Evolutionary conservation across 2,888 invertebrate species (phyloP).

Genomic region (Panopea generosa): DNA sequence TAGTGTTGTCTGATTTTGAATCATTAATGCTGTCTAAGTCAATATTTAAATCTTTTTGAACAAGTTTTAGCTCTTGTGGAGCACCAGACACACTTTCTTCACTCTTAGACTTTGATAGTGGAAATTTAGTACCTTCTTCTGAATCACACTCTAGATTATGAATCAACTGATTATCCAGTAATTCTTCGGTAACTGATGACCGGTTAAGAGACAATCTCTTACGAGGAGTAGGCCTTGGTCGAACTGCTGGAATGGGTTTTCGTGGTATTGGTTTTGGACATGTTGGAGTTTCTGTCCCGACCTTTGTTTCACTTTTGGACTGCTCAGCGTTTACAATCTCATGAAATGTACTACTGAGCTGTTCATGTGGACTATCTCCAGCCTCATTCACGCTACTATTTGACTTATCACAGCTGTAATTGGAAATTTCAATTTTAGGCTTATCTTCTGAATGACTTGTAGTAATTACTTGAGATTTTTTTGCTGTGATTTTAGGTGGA

Average conservation of each 20-base stretch:
- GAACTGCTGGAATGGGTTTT: slow-evolving; percentile 38
- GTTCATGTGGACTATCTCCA: neutral
- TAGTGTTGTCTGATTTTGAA: too few relatives aligned
- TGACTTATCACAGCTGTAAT: slow-evolving; percentile 5
- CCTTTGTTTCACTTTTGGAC: neutral
- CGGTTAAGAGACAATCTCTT: slow-evolving; percentile 56
- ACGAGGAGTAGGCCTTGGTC: slow-evolving; percentile 60
- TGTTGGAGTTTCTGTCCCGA: neutral
- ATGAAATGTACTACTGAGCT: neutral
- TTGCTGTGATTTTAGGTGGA: slow-evolving; percentile 35
- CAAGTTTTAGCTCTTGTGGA: neutral
- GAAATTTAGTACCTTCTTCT: neutral
- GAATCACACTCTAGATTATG: slow-evolving; percentile 25
- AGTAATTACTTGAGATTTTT: slow-evolving; percentile 1
- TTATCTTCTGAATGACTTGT: neutral
- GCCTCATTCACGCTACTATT: neutral
- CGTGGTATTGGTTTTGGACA: slow-evolving; percentile 47
- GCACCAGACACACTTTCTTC: slow-evolving; percentile 21
- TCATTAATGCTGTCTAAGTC: too few relatives aligned
- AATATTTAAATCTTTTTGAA: too few relatives aligned
- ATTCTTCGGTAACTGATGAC: slow-evolving; percentile 51
- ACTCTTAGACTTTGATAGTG: slow-evolving; percentile 23
- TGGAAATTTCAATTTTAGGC: slow-evolving; percentile 2
- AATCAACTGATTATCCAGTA: slow-evolving; percentile 14
- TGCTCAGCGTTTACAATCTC: neutral